Evolutionary conservation across 2,113 vertebrate species (phyloP).

Genomic region (Sapajus apella): DNA sequence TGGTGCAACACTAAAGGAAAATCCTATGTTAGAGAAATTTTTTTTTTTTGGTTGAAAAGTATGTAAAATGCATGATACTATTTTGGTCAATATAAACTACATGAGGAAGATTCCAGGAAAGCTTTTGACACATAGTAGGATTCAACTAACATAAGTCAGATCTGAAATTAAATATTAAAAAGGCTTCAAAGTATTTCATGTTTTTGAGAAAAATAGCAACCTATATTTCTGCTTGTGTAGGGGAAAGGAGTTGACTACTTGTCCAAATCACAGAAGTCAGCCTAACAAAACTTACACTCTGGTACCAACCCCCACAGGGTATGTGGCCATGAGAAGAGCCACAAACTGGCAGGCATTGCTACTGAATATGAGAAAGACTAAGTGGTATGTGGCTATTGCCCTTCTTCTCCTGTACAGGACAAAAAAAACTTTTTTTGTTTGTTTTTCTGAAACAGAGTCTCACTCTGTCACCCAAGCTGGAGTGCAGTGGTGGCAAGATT

Average conservation of each 20-base stretch:
- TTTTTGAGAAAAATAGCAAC: background rate
- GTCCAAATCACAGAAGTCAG: background rate
- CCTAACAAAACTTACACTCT: background rate
- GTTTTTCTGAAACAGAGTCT: too few relatives aligned
- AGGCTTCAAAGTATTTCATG: background rate
- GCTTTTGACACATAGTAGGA: background rate
- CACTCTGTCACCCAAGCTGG: too few relatives aligned
- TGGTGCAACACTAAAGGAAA: background rate
- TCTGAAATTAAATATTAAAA: background rate
- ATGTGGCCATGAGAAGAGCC: background rate
- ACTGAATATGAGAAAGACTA: background rate
- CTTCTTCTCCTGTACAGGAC: background rate
- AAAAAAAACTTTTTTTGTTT: background rate
- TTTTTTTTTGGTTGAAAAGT: background rate
- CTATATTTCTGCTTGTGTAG: background rate
- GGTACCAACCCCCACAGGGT: background rate
- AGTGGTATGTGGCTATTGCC: rapidly evolving
- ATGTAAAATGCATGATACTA: background rate
- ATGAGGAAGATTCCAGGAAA: background rate
- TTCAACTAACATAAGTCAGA: background rate
- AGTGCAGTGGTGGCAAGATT: too few relatives aligned
- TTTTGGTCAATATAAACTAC: background rate
- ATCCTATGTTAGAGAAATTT: background rate
- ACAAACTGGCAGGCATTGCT: background rate
- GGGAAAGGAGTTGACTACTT: background rate